Evolutionary conservation across 1,140 invertebrate species (phyloP), one percentile per base, ranked within the genome.

Genomic region (Notospermus geniculatus): DNA sequence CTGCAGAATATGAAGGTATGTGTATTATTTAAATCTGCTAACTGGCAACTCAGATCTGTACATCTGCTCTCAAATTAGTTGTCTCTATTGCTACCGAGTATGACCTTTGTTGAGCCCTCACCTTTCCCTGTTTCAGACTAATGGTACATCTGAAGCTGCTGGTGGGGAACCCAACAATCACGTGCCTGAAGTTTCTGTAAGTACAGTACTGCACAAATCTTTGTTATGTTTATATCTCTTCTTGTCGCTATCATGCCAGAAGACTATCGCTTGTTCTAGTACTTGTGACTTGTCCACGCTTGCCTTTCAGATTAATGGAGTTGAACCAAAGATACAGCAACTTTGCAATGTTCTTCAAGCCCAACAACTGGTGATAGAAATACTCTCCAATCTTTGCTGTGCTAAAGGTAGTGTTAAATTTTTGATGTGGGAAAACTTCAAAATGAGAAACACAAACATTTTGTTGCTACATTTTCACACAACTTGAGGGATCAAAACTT

Each of bases 301-400:
- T 1, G 25, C 19, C 23, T 32, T 59, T 7, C 58, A 59, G 28
- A 28, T 25, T 7, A 53, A 53, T n/a, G 46, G 30, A 17, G 7
- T 36, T 32, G 19, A 65, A 17, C 65, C 66, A 28, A 67, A 62
- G 39, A 32, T 69, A 22, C 50, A 68, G 32, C 70, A 77, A 56
- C 46, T 72, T 9, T 68, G 75, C 30, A 66, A 74, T 59, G 70
- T 88, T 43, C 68, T 89, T 9, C 82, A 84, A 60, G 85, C 86
- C 1, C 88, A 89, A 71, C 85, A 87, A 67, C 82, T 85, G 69
- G 85, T 87, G 5, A 73, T 89, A 57, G 88, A 90, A 79, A 87
- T 88, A 55, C 76, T 89, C 54, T 84, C 88, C 17, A 90, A 90
- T 78, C 76, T 90, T 29, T 88, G 87, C 66, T 87, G 88, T 29